These are phyloP conservation scores for Tinamus major DNA, from an alignment of 2,797 vertebrate species.

Conservation along the genomic window DNA sequence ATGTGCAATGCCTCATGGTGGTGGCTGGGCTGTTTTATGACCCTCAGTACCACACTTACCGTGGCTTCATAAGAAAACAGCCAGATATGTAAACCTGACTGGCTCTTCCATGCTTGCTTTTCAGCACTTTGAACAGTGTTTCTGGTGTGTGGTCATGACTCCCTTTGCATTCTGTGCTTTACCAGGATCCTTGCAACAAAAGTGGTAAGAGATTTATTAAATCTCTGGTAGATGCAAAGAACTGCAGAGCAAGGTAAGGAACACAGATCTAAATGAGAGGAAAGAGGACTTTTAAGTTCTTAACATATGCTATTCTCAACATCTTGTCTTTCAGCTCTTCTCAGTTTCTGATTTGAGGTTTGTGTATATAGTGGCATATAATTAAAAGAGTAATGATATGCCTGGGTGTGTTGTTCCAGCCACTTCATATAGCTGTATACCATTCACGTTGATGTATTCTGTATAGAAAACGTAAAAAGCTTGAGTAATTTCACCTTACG, in stretches of 20 bases:
- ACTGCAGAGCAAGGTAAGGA: slow-evolving; percentile 50
- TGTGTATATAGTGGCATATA: background rate
- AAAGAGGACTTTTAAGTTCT: background rate
- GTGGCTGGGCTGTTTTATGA: no score
- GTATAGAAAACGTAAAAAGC: background rate
- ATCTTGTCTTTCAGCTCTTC: background rate
- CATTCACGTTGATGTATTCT: background rate
- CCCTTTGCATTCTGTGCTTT: slow-evolving; percentile 57
- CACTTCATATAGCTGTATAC: background rate
- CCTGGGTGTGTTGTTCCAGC: background rate
- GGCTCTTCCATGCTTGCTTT: background rate
- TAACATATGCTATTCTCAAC: background rate
- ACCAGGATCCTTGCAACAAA: slow-evolving; percentile 65
- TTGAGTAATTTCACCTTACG: background rate
- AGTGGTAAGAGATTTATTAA: slow-evolving; percentile 45
- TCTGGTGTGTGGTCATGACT: slow-evolving; percentile 26
- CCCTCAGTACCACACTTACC: background rate
- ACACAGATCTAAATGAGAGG: background rate
- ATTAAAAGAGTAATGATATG: background rate
- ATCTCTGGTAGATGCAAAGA: background rate
- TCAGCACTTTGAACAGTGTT: background rate
- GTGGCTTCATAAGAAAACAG: background rate
- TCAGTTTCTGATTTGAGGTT: background rate
- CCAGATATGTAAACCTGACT: background rate
- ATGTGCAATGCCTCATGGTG: background rate